phyloP scores from a whole-genome alignment of 2,888 invertebrate genomes.

The Dicyrtoma fusca region DNA sequence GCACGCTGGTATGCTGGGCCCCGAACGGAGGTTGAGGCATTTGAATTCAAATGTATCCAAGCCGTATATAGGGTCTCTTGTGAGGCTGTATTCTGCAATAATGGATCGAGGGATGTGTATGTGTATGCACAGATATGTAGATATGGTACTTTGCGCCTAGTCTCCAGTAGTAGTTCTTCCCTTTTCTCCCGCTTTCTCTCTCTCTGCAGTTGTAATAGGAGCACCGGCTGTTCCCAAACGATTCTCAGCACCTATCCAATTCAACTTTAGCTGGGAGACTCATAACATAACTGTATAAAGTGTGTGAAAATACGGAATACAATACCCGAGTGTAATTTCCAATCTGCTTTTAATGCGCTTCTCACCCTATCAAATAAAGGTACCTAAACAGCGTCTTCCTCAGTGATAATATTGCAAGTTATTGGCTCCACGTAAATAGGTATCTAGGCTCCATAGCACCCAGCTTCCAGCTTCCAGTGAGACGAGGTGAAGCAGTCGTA shows the following conservation, averaged over 20 bases:
- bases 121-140: too few relatives aligned
- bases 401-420: slow-evolving; percentile 17
- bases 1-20: too few relatives aligned
- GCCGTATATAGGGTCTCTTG: too few relatives aligned
- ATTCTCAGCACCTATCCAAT: slow-evolving; percentile 41
- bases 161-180: too few relatives aligned
- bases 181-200: not conserved
- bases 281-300: slow-evolving; percentile 43
- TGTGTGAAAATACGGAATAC: slow-evolving; percentile 39
- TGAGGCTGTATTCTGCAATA: too few relatives aligned
- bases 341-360: slow-evolving; percentile 53
- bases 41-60: too few relatives aligned
- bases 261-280: slow-evolving; percentile 38
- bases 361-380: slow-evolving; percentile 50
- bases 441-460: not conserved
- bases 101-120: too few relatives aligned
- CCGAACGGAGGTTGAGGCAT: too few relatives aligned
- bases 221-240: slow-evolving; percentile 30
- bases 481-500: too few relatives aligned
- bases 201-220: slow-evolving; percentile 27
- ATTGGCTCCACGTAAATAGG: slow-evolving; percentile 1
- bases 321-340: slow-evolving; percentile 45
- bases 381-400: slow-evolving; percentile 23
- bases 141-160: too few relatives aligned
- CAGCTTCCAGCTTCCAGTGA: too few relatives aligned